Evolutionary conservation across 1,140 invertebrate species (phyloP).

Genomic region (Choristoneura fumiferana): DNA sequence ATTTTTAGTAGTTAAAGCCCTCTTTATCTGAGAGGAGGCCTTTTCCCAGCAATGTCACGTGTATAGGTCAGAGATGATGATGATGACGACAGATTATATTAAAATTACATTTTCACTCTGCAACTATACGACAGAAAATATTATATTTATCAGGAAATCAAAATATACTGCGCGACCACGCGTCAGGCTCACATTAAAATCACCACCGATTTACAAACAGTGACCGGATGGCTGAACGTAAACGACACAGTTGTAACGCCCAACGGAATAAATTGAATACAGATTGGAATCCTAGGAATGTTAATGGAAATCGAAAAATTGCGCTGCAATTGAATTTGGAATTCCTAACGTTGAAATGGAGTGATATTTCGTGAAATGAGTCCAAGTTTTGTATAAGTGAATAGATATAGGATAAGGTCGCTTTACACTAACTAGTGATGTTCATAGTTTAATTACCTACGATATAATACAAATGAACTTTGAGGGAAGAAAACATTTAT

Average conservation of each 20-base stretch:
- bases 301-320: constrained; percentile 63
- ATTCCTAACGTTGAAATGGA: constrained; percentile 32
- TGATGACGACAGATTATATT: no score
- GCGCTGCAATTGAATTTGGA: constrained; percentile 28
- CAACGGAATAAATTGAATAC: constrained; percentile 52
- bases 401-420: no score
- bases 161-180: constrained; percentile 9
- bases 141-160: constrained; percentile 1
- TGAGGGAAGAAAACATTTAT: no score
- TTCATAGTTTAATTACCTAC: no score
- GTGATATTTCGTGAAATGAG: constrained; percentile 23
- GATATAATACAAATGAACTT: no score
- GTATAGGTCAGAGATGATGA: no score
- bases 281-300: constrained; percentile 50
- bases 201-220: constrained; percentile 14
- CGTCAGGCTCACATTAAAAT: constrained; percentile 15
- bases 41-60: no score
- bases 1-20: no score
- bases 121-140: not conserved
- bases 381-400: not conserved
- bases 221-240: constrained; percentile 25
- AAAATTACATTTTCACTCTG: not conserved
- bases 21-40: no score
- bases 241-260: constrained; percentile 50
- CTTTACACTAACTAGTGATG: no score